These are phyloP conservation scores for Apaloderma vittatum DNA, from an alignment of 2,113 vertebrate genomes.

Conservation along the genomic window DNA sequence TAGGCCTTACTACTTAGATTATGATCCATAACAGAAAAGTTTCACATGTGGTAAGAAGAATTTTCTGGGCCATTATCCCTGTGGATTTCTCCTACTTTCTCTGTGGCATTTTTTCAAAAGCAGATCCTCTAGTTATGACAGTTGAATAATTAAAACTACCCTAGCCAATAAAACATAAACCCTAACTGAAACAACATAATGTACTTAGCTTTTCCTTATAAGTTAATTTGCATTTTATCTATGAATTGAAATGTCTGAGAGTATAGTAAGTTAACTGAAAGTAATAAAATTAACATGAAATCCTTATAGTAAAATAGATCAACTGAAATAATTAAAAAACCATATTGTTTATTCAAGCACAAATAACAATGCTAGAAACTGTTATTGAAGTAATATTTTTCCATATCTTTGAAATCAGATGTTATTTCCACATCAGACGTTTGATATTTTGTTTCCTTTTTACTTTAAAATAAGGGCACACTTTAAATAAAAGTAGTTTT, in stretches of 20 bases:
- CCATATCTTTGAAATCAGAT: fast-evolving
- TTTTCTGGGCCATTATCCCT: not conserved
- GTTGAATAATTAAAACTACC: not conserved
- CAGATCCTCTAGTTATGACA: not conserved
- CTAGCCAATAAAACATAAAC: not conserved
- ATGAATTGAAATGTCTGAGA: not conserved
- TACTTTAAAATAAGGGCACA: not conserved
- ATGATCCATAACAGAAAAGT: not conserved
- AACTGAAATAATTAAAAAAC: not conserved
- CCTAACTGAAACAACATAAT: not conserved
- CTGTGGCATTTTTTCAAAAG: not conserved
- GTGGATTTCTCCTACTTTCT: not conserved
- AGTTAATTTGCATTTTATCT: not conserved
- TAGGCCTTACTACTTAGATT: not conserved
- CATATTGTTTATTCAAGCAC: not conserved
- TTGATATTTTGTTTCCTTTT: not conserved
- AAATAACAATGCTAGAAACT: not conserved
- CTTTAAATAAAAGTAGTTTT: not conserved
- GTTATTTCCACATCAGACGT: not conserved
- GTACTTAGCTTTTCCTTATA: not conserved
- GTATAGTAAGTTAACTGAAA: not conserved
- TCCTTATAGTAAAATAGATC: not conserved
- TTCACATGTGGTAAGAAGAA: not conserved
- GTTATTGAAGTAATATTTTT: not conserved
- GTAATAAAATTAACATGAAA: not conserved